Evolutionary conservation across 2,797 vertebrate species (phyloP), one percentile per base, ranked within the genome.

Genomic region (Babyrousa celebensis): DNA sequence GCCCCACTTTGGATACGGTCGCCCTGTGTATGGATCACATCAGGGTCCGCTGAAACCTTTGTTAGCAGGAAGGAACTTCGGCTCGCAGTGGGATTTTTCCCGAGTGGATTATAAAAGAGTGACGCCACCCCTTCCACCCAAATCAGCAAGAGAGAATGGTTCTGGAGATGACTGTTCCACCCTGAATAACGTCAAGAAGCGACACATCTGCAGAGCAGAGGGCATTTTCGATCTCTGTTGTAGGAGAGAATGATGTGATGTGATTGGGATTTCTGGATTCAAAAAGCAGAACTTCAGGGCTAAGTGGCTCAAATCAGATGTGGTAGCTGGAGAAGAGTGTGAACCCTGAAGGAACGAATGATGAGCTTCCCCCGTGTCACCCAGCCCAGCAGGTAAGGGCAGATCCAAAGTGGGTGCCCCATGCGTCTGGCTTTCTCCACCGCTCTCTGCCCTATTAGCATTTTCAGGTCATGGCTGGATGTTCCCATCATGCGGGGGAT

Each of bases 21-120:
- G 67, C 27, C 20, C 21, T 36, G 0, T n/a, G 16, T 63, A 48
- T 74, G 71, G 29, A 43, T 85, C 80, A 65, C 21, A 78, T 85
- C 6, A 36, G 43, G 27, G 79, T 92, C 94, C 80, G 95, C 94
- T 85, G 90, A 92, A 88, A 87, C 40, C 27, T 85, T 91, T 70
- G 65, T 84, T 43, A 43, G 0, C 71, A 92, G 65, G 62, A 75
- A 91, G 89, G 68, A 74, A 72, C 23, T 6, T 58, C 29, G 92
- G 9, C 32, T 82, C 85, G 58, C 43, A 8, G 58, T 52, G 40
- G 23, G 43, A 14, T 67, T 70, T 95, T 43, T 48, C 17, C 56
- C 65, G 6, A 29, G 56, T 63, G 78, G 48, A 83, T 92, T 58
- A 75, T 85, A 9, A 9, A 65, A 74, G 32, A 85, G 32, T 10